These are phyloP conservation scores for Pachyrhynchus sulphureomaculatus DNA, from an alignment of 1,140 invertebrate genomes.

Conservation along the genomic window DNA sequence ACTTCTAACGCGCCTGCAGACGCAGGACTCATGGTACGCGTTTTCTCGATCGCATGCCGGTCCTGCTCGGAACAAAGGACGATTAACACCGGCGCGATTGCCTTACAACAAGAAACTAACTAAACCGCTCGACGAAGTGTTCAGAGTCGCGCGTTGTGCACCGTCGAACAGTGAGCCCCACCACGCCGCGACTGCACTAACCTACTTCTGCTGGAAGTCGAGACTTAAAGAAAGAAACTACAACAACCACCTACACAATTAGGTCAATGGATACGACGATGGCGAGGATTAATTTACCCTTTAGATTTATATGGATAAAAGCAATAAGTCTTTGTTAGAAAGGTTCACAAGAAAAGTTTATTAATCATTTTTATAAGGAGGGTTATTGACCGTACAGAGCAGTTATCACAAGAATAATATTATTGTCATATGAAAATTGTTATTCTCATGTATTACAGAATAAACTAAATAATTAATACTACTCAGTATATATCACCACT, in stretches of 20 bases:
- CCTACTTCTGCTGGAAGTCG: slow-evolving; percentile 52
- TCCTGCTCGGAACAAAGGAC: background rate
- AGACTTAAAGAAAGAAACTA: slow-evolving; percentile 47
- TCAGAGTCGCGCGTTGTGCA: slow-evolving; percentile 17
- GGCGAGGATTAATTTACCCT: too few species aligned
- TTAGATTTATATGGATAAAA: background rate
- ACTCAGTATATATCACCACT: too few species aligned
- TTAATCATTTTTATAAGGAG: too few species aligned
- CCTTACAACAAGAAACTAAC: slow-evolving; percentile 19
- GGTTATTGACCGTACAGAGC: too few species aligned
- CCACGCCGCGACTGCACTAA: slow-evolving; percentile 43
- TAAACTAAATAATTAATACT: too few species aligned
- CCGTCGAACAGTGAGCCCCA: slow-evolving; percentile 18
- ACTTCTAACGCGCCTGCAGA: slow-evolving; percentile 60
- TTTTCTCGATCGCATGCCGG: slow-evolving; percentile 15
- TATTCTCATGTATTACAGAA: too few species aligned
- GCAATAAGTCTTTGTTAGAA: too few species aligned
- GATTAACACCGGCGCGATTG: slow-evolving; percentile 7
- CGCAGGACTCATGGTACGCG: slow-evolving; percentile 59
- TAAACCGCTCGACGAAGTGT: slow-evolving; percentile 1
- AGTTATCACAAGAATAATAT: too few species aligned
- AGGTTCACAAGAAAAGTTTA: too few species aligned
- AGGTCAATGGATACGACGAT: slow-evolving; percentile 35
- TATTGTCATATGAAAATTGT: too few species aligned
- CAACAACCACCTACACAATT: slow-evolving; percentile 49